Percentiles rank a stretch among this genome's conserved stretches.
phyloP scores from a whole-genome alignment of 1,140 invertebrate genomes.

The Neodiprion fabricii region DNA sequence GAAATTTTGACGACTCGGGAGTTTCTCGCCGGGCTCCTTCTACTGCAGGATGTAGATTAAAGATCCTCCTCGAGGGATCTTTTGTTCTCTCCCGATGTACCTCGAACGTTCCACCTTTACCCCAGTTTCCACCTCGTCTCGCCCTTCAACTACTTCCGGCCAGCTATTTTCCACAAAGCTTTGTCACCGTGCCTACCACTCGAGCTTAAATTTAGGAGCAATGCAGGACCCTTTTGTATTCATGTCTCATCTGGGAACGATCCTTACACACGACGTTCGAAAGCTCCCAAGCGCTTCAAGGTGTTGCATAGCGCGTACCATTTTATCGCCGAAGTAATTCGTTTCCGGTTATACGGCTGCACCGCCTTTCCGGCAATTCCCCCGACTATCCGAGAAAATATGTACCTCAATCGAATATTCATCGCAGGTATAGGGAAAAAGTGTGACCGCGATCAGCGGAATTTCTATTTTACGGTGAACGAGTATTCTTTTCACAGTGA shows the following conservation, averaged over 20 bases:
- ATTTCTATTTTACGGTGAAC: too few relatives aligned
- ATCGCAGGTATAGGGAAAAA: too few relatives aligned
- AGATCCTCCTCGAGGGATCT: neutral
- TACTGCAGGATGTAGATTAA: neutral
- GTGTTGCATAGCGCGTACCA: too few relatives aligned
- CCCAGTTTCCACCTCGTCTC: neutral
- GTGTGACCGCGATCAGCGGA: too few relatives aligned
- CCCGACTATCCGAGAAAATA: too few relatives aligned
- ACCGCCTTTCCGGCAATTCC: too few relatives aligned
- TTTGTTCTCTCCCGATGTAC: neutral
- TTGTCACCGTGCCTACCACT: neutral
- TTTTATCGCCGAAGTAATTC: too few relatives aligned
- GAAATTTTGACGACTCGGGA: neutral
- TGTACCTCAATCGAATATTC: too few relatives aligned
- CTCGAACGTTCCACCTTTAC: neutral
- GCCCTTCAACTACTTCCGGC: neutral
- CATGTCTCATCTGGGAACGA: neutral
- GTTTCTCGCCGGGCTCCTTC: too few relatives aligned
- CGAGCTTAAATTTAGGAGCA: neutral
- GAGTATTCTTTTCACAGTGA: too few relatives aligned
- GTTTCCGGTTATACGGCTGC: too few relatives aligned
- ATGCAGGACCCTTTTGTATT: constrained; percentile 4
- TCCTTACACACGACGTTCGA: neutral
- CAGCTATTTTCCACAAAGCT: constrained; percentile 1
- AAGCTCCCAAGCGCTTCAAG: too few relatives aligned